Percentiles rank a stretch among this genome's conserved stretches.
Evolutionary conservation across 2,888 invertebrate genomes (phyloP).

Genomic region (Noctua pronuba): DNA sequence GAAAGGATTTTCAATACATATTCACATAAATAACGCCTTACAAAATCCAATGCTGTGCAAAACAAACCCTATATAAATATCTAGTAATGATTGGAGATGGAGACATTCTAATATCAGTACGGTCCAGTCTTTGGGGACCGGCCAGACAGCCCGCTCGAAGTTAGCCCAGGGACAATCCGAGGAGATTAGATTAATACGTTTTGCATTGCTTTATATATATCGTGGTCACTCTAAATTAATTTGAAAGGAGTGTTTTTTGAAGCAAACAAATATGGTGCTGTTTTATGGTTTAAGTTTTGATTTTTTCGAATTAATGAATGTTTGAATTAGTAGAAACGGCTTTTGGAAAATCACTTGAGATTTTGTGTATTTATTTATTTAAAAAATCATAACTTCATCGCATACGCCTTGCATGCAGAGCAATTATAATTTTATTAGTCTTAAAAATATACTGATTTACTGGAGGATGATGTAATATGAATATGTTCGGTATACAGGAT

Average conservation of each 20-base stretch:
- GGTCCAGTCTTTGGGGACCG: slow-evolving; percentile 74
- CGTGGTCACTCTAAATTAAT: slow-evolving; percentile 43
- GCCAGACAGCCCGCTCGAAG: slow-evolving; percentile 71
- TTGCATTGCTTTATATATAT: slow-evolving; percentile 70
- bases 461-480: not conserved
- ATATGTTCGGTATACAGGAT: not conserved
- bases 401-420: not conserved
- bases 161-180: slow-evolving; percentile 69
- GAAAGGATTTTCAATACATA: not conserved
- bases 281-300: not conserved
- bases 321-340: not conserved
- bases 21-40: not conserved
- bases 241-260: not conserved
- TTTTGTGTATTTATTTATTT: not conserved
- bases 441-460: too few species aligned
- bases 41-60: slow-evolving; percentile 12
- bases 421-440: too few species aligned
- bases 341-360: not conserved
- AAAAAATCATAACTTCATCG: not conserved
- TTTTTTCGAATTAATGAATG: not conserved
- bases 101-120: slow-evolving; percentile 79
- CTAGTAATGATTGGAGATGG: slow-evolving; percentile 73
- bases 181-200: slow-evolving; percentile 76
- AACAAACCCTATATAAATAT: slow-evolving; percentile 22
- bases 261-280: not conserved